phyloP scores from a whole-genome alignment of 2,797 vertebrate genomes.

The Typhlichthys eigenmanni region DNA sequence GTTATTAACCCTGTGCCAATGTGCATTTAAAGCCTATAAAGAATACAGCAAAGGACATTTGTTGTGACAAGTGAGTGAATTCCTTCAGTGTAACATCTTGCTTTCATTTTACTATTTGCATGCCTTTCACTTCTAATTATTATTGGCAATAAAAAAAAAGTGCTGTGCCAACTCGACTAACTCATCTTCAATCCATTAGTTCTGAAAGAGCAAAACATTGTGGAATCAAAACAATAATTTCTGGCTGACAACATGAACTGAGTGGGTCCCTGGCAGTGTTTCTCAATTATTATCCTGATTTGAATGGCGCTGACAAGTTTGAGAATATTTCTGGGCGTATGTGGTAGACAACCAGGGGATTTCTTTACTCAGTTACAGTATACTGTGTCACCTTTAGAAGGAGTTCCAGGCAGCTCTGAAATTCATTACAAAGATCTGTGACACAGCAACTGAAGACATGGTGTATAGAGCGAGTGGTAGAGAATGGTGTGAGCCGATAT shows the following conservation, averaged over 20 bases:
- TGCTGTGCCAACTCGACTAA: too few species aligned
- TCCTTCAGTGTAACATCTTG: slow-evolving; percentile 7
- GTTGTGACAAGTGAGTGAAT: slow-evolving; percentile 19
- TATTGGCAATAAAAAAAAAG: not conserved
- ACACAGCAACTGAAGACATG: slow-evolving; percentile 21
- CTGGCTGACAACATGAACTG: too few species aligned
- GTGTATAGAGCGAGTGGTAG: too few species aligned
- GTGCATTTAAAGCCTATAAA: slow-evolving; percentile 43
- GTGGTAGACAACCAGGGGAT: slow-evolving; percentile 1
- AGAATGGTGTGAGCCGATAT: too few species aligned
- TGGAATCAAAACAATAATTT: too few species aligned
- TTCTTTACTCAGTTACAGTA: slow-evolving; percentile 21
- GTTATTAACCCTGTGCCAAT: slow-evolving; percentile 50
- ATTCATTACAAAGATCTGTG: slow-evolving; percentile 44
- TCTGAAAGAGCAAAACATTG: too few species aligned
- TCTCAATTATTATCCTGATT: too few species aligned
- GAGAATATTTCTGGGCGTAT: too few species aligned
- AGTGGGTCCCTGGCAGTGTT: too few species aligned
- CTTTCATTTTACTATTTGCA: not conserved
- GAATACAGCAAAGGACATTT: slow-evolving; percentile 22
- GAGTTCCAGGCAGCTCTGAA: slow-evolving; percentile 44
- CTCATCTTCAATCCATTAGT: too few species aligned
- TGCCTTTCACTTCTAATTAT: not conserved
- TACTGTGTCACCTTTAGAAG: slow-evolving; percentile 42
- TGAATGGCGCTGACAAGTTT: too few species aligned